Evolutionary conservation across 2,797 vertebrate species (phyloP).

Genomic region (Leuciscus waleckii): DNA sequence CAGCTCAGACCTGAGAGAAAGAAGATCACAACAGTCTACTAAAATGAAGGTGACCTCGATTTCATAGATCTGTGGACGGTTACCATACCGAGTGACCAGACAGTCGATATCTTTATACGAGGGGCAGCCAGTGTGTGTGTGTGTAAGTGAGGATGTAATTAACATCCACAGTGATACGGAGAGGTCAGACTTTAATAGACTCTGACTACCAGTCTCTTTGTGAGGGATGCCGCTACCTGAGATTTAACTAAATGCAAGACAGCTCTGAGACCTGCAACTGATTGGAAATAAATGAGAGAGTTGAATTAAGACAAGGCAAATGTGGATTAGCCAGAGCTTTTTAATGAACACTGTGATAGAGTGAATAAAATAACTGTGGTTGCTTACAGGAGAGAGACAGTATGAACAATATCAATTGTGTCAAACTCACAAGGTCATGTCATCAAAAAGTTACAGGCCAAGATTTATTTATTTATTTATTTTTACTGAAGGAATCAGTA

Average conservation of each 20-base stretch:
- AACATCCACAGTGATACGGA: slow-evolving; percentile 45
- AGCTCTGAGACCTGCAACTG: slow-evolving; percentile 52
- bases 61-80: slow-evolving; percentile 56
- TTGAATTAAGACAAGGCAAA: slow-evolving; percentile 57
- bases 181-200: slow-evolving; percentile 55
- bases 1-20: slow-evolving; percentile 40
- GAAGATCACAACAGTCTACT: slow-evolving; percentile 43
- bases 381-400: slow-evolving; percentile 24
- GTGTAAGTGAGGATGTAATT: slow-evolving; percentile 55
- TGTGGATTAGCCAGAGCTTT: slow-evolving; percentile 53
- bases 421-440: slow-evolving; percentile 41
- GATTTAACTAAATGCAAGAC: slow-evolving; percentile 56
- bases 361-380: slow-evolving; percentile 39
- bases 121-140: slow-evolving; percentile 26
- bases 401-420: slow-evolving; percentile 27
- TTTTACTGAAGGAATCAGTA: neutral
- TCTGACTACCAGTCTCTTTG: slow-evolving; percentile 32
- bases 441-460: slow-evolving; percentile 5
- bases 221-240: slow-evolving; percentile 35
- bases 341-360: slow-evolving; percentile 57
- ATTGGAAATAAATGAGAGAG: slow-evolving; percentile 61
- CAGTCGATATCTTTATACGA: slow-evolving; percentile 50
- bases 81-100: slow-evolving; percentile 38
- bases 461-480: neutral
- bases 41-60: slow-evolving; percentile 54